These are phyloP conservation scores for Morbakka virulenta DNA, from an alignment of 30 jellyfish, hydroid and myxozoan species.

Conservation along the genomic window DNA sequence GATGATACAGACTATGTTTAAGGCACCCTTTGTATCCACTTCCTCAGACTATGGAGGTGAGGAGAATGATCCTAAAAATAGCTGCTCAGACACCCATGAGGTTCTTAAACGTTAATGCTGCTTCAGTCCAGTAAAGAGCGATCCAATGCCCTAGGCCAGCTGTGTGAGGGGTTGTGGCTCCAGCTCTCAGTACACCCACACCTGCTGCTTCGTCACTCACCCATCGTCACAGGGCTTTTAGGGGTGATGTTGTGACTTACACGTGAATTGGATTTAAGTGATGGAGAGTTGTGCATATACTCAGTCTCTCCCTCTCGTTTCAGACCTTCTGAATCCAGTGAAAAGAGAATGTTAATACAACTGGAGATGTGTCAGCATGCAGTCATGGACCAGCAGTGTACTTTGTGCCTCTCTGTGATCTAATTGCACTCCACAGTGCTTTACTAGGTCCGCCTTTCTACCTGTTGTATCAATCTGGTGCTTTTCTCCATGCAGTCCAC, in stretches of 20 bases:
- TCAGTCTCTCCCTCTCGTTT: neutral
- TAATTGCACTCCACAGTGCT: too few species aligned
- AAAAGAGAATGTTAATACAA: neutral
- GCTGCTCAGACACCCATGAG: neutral
- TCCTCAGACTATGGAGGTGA: neutral
- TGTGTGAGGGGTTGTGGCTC: neutral
- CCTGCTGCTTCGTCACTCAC: neutral
- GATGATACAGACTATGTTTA: neutral
- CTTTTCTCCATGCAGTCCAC: too few species aligned
- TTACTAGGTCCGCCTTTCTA: too few species aligned
- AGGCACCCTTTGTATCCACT: conserved; percentile 19
- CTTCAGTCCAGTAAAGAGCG: neutral
- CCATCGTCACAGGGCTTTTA: neutral
- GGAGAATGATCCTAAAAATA: neutral
- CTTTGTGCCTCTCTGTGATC: too few species aligned
- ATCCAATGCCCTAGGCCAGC: neutral
- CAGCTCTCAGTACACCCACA: neutral
- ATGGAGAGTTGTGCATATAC: neutral
- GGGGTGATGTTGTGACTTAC: neutral
- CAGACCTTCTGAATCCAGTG: neutral
- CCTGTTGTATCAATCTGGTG: too few species aligned
- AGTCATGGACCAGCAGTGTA: neutral
- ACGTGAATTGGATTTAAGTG: neutral
- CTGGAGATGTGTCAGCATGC: neutral
- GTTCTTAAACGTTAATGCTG: too few species aligned